Base-by-base conservation (phyloP, 2,113 vertebrate genomes). In the Kryptolebias marmoratus region DNA sequence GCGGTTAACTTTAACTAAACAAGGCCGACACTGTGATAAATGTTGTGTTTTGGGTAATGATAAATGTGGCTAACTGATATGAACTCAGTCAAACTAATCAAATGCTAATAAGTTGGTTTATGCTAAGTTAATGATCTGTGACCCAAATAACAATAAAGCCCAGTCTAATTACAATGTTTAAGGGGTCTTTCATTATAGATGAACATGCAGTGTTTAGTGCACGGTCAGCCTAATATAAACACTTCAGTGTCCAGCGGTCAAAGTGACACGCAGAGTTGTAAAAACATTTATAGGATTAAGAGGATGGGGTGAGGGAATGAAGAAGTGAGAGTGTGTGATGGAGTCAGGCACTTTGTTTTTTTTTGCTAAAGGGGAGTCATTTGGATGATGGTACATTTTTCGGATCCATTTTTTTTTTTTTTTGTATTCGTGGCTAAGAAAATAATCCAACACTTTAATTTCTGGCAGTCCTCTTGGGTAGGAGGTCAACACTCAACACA, bases 281-380 rank as follows among this genome's bases (percentile, higher is more conserved):
- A 92, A 73, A 85, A 91, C 88, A 93, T 94, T 95, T 94, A 95
- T 91, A 90, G 94, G 95, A 95, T 89, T 84, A 89, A 75, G 71
- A 76, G 53, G 55, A 82, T 68, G 65, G 62, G 66, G n/a, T 68
- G 74, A 39, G 62, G 77, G 22, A 75, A 64, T 54, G 53, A 67
- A 71, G 44, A 12, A 50, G 63, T 53, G 45, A 4, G 32, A 36
- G 32, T 47, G 45, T 50, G 31, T 56, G 31, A 39, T 93, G 56
- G 94, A 89, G 92, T 10, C 52, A 62, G 85, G 88, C 64, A 74
- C 16, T 49, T 3, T 58, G 4, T 54, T 62, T 91, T 69, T 93
- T 93, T 94, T 92, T 90, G 93, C 93, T 94, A 92, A 94, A 88
- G 85, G 80, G 49, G 82, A 9, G 91, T 60, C 75, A 86, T 93